Base-by-base conservation (phyloP, 2,113 vertebrate species). In the Halcyon senegalensis region DNA sequence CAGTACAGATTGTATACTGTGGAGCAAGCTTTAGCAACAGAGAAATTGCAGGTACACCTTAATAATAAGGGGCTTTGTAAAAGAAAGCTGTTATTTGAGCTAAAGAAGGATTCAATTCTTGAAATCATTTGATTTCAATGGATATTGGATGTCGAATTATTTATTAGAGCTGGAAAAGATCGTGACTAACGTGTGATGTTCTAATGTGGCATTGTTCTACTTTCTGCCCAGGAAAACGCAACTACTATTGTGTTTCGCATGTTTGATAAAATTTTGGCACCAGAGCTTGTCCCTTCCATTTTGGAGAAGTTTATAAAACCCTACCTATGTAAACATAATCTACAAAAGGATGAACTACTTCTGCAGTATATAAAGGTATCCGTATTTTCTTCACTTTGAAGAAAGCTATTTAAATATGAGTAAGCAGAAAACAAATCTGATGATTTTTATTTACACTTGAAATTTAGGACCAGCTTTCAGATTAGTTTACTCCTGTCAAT, bases 221-320 rank as follows among this genome's bases (percentile, higher is more conserved):
- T 84, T 82, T 6, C 82, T 88, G 84, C 21, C 48, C 94, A 99
- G 99, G 98, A 99, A 90, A 99, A 97, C 33, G 97, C 98, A 12
- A 97, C 97, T 35, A 99, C 98, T 30, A 98, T 99, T 7, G 99
- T 99, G 4, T 99, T 99, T 91, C 98, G 98, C 53, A 99, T 99
- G 99, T 98, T 99, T 58, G 99, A 99, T 96, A 99, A 99, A 97
- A 99, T 99, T 27, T 93, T 98, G 16, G 99, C 99, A 53, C 99
- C 99, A 3, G 99, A 99, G 85, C 98, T 99, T 25, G 98, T 99
- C 51, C 97, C 99, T 7, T 97, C 97, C 1, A 93, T 98, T 41
- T 94, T 99, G 67, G 98, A 99, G 91, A 99, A 98, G 76, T 98
- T 98, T 58, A 95, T 99, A 56, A 93, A 98, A 64, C 99, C 99